These are phyloP conservation scores for Luehdorfia chinensis DNA, from an alignment of 1,140 invertebrate species.

Conservation along the genomic window DNA sequence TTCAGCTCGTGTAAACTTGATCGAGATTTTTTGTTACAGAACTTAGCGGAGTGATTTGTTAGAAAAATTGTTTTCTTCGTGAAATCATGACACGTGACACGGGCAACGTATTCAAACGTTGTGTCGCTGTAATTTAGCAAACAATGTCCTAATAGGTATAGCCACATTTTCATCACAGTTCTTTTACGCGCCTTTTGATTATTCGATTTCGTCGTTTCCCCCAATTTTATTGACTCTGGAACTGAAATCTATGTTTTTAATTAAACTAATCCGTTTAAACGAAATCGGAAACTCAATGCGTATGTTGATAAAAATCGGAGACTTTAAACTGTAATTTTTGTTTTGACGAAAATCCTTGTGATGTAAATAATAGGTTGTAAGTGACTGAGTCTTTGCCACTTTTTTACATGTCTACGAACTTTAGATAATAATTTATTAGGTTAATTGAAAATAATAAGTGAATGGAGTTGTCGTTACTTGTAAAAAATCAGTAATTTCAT, in stretches of 20 bases:
- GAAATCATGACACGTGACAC: background rate
- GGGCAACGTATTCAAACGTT: background rate
- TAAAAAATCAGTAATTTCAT: slow-evolving; percentile 42
- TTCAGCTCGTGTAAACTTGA: too few species aligned
- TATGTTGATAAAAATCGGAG: slow-evolving; percentile 28
- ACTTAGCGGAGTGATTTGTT: too few species aligned
- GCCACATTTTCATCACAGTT: slow-evolving; percentile 26
- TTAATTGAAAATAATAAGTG: slow-evolving; percentile 26
- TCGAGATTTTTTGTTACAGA: too few species aligned
- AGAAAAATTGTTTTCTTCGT: too few species aligned
- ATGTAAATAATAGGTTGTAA: slow-evolving; percentile 68
- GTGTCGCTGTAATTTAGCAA: background rate
- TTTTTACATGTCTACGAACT: slow-evolving; percentile 69
- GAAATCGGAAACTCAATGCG: slow-evolving; percentile 32
- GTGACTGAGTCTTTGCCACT: slow-evolving; percentile 71
- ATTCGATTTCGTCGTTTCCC: slow-evolving; percentile 19
- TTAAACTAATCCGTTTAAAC: slow-evolving; percentile 16
- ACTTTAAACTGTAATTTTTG: slow-evolving; percentile 34
- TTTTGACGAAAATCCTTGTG: slow-evolving; percentile 37
- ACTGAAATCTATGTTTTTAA: slow-evolving; percentile 16
- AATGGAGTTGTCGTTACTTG: slow-evolving; percentile 46
- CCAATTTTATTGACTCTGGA: slow-evolving; percentile 5
- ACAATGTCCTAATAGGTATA: too few species aligned
- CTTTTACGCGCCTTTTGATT: slow-evolving; percentile 18
- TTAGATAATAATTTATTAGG: slow-evolving; percentile 30